Base-by-base conservation (phyloP, 2,888 invertebrate genomes). In the Polietes domitor region DNA sequence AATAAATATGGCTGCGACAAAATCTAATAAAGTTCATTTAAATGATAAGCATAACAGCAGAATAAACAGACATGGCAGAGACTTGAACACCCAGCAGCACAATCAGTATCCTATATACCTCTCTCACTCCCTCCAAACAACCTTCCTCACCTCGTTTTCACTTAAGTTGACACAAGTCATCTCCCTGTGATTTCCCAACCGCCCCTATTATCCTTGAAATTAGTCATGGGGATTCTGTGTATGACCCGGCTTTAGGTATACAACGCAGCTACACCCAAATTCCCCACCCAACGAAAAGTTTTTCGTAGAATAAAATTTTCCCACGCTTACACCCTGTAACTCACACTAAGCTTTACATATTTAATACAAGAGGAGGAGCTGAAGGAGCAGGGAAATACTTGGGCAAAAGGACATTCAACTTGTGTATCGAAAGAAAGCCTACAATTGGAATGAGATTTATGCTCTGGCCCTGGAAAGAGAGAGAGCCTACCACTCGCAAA, bases 391-490 rank as follows among this genome's bases (percentile, higher is more conserved):
- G 61, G 58, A 73, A 73, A 58, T 24, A n/a, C 21, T 17, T 47
- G 21, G 26, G 37, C 47, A 26, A 89, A 88, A 90, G 90, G 91
- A 88, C 91, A 90, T 91, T 90, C 88, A 90, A 91, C 90, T 89
- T 88, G 41, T 68, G 24, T 68, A 9, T 43, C 4, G 68, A 43
- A 43, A 17, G 5, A 17, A 37, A 17, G 68, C 68, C 68, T 68
- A 68, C n/a, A 37, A 68, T 28, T 26, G n/a, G 15, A 55, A n/a
- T 28, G 28, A 58, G 26, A 12, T 32, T 32, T 37, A 10, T 2
- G 32, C 17, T 1, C n/a, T 9, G 65, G 21, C 2, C 37, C 41
- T 65, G 41, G 19, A 65, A 65, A 19, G 6, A n/a, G n/a, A 24
- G 61, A 50, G 50, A 50, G 19, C 47, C 65, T 61, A 41, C 26